Evolutionary conservation across 1,140 invertebrate genomes (phyloP), one percentile per base, ranked within the genome.

Genomic region (Euwallacea similis): DNA sequence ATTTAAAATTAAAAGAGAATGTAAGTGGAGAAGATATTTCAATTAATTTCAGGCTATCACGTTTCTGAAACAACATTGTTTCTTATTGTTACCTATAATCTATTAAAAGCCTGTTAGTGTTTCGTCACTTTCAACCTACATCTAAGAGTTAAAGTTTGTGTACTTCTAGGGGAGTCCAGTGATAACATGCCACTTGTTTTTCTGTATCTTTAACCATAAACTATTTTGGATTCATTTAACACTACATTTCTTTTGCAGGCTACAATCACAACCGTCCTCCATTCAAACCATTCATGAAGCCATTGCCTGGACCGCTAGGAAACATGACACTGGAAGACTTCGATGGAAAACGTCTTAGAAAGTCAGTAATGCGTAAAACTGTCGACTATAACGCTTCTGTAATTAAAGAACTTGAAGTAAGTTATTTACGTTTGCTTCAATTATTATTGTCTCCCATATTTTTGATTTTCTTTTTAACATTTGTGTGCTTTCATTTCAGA

Each of bases 371-470:
- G 88, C 87, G 97, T 75, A 98, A 98, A 86, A 98, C 97, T 53
- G 95, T 99, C 53, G 97, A 99, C 85, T 98, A 98, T 83, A 98
- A 98, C 87, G 91, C 95, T n/a, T 90, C 96, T 43, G 92, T 98
- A 75, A 92, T 98, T 62, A 94, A 94, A 80, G 91, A 91, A 77
- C 84, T 99, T 76, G 93, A 98, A 87, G 91, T 79, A 73, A 70
- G 73, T 71, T 11, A 33, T 33, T 33, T 33, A 33, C 21, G 21
- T 33, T 33, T 50, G 42, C 41, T 47, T 53, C 10, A 11, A n/a
- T 0, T 11, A 6, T n/a, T 53, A 0, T 8, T 53, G 21, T 2
- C 4, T 33, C 21, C 21, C 54, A 11, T 2, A 33, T 33, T 33
- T 2, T 33, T 33, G 1, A 33, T 33, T 33, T 33, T 33, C 4